Base-by-base conservation (phyloP, 2,888 invertebrate species). In the Hoplodrina ambigua region DNA sequence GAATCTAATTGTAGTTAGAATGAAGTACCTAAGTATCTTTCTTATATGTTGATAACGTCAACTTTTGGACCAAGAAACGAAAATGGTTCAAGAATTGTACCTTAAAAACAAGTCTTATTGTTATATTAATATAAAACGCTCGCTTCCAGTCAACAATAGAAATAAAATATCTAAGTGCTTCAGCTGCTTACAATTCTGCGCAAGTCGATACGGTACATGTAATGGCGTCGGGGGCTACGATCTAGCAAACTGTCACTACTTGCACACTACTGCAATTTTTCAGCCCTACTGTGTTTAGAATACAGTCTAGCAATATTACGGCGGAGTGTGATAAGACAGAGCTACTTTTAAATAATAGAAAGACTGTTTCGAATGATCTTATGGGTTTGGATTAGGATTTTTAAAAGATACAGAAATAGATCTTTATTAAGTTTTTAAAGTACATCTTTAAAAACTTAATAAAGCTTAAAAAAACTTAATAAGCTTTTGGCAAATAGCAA, bases 181-280 rank as follows among this genome's bases (percentile, higher is more conserved):
- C 46, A 80, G 74, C 73, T 81, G 78, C 81, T 81, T 81, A 81
- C 67, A 74, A 80, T 81, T 80, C 80, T 50, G 56, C 64, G 52
- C 74, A 13, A 74, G 78, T 76, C 71, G 70, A 69, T 80, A 78
- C 74, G 65, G 74, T 64, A 58, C 68, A 71, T 73, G 68, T 78
- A 81, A 81, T 58, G 60, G 81, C 65, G 68, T 63, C 62, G 78
- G 68, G 49, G 30, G 72, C 72, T 74, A 60, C 78, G 70, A 80
- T 81, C 82, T 78, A 66, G 66, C 79, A 74, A 81, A 81, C 78
- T 80, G 80, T 80, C 78, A 73, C 81, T 81, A 61, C 70, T 69
- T 71, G 68, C 70, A 71, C 66, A 78, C 59, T 56, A 49, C 59
- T 78, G 68, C 70, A 71, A 81, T 68, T 71, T 68, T 70, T 75